These are phyloP conservation scores for Criorhina ranunculi DNA, from an alignment of 2,888 invertebrate genomes.

Conservation along the genomic window DNA sequence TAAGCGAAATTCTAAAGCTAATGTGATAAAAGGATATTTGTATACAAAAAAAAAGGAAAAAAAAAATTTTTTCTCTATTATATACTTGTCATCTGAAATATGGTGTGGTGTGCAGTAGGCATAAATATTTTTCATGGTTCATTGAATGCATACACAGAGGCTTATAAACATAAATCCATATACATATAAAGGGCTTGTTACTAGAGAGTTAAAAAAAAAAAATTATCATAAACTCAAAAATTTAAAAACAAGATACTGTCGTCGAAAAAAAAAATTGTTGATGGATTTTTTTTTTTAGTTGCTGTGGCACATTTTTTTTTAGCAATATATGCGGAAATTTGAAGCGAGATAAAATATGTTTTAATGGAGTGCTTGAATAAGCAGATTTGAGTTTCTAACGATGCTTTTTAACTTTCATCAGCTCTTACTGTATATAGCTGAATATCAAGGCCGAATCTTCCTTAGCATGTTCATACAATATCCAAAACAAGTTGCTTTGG, in stretches of 20 bases:
- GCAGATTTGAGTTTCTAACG: neutral
- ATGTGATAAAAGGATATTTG: constrained; percentile 52
- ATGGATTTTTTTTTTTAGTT: constrained; percentile 12
- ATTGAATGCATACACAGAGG: constrained; percentile 57
- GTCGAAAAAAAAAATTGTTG: neutral
- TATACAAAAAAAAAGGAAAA: neutral
- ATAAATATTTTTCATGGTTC: constrained; percentile 64
- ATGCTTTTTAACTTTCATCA: neutral
- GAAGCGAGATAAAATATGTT: constrained; percentile 18
- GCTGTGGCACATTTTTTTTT: constrained; percentile 22
- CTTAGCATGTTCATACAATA: neutral
- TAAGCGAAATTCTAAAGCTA: constrained; percentile 58
- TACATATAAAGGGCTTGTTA: constrained; percentile 53
- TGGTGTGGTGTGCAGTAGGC: constrained; percentile 11
- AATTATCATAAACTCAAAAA: constrained; percentile 60
- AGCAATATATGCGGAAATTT: constrained; percentile 10
- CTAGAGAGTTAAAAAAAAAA: constrained; percentile 5
- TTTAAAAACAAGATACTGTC: constrained; percentile 30
- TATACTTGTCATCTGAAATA: neutral
- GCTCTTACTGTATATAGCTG: neutral
- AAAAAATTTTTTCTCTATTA: constrained; percentile 9
- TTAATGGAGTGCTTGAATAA: constrained; percentile 16
- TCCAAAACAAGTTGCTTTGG: neutral
- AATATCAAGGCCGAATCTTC: neutral
- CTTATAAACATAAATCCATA: constrained; percentile 64